These are phyloP conservation scores for Protodeltote pygarga DNA, from an alignment of 2,888 invertebrate genomes.

Conservation along the genomic window DNA sequence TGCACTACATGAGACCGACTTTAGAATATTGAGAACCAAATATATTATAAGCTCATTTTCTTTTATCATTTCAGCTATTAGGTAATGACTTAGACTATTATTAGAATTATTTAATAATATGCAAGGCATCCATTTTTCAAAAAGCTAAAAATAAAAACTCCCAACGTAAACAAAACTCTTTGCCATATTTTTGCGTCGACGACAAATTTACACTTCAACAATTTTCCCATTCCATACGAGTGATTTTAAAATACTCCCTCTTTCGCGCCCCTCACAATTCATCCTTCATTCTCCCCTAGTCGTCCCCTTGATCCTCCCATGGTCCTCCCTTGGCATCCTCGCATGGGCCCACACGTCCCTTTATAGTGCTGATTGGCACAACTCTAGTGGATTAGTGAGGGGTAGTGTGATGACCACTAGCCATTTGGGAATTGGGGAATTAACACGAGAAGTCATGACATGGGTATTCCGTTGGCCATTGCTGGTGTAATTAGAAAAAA, in stretches of 20 bases:
- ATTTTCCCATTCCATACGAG: slow-evolving; percentile 51
- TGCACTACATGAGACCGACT: too few relatives aligned
- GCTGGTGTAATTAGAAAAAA: too few relatives aligned
- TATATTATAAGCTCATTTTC: too few relatives aligned
- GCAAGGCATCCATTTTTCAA: background rate
- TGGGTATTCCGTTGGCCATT: too few relatives aligned
- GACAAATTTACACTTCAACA: slow-evolving; percentile 55
- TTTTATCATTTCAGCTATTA: background rate
- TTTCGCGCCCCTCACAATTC: slow-evolving; percentile 54
- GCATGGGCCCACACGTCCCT: slow-evolving; percentile 55
- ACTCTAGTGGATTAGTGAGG: slow-evolving; percentile 79
- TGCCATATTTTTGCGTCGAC: slow-evolving; percentile 28
- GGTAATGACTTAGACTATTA: background rate
- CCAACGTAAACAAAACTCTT: slow-evolving; percentile 12
- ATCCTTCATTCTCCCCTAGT: slow-evolving; percentile 34
- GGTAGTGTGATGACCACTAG: slow-evolving; percentile 76
- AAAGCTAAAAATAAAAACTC: background rate
- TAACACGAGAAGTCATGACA: slow-evolving; percentile 64
- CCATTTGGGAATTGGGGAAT: slow-evolving; percentile 73
- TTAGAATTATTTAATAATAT: background rate
- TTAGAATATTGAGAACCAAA: too few relatives aligned
- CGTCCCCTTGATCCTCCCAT: slow-evolving; percentile 11
- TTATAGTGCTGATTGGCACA: slow-evolving; percentile 80
- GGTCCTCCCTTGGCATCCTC: slow-evolving; percentile 24
- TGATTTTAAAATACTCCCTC: slow-evolving; percentile 51